Conservation (phyloP, 2,888 invertebrate genomes). For the Pristionchus maxplancki region DNA sequence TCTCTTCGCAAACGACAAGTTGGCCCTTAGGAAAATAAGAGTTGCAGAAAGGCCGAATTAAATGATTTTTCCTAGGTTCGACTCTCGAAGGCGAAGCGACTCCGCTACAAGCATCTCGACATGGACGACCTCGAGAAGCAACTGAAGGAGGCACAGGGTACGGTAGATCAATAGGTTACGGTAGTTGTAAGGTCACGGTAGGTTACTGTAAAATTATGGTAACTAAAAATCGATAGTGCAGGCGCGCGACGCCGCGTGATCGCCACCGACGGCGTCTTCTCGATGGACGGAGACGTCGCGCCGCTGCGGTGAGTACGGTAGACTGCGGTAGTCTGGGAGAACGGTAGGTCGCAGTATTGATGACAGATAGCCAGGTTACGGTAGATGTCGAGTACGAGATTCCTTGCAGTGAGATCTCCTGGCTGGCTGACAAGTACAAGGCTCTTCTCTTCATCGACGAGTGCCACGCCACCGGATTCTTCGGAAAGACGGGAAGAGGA, state of each 20-base stretch:
- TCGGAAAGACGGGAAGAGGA: constrained; percentile 90
- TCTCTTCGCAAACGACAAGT: too few relatives aligned
- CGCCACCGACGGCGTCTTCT: constrained; percentile 93
- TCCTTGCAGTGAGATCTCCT: constrained; percentile 83
- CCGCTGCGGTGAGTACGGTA: constrained; percentile 81
- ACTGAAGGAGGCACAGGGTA: constrained; percentile 83
- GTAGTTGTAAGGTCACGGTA: too few relatives aligned
- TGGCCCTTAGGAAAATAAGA: too few relatives aligned
- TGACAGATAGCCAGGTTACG: background rate
- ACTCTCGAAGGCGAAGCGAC: constrained; percentile 90
- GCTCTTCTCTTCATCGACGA: constrained; percentile 88
- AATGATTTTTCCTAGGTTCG: constrained; percentile 79
- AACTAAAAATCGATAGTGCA: constrained; percentile 54
- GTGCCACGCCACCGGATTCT: constrained; percentile 93
- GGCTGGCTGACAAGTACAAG: constrained; percentile 86
- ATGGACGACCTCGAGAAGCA: constrained; percentile 87
- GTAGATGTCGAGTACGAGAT: background rate
- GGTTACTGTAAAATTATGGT: background rate
- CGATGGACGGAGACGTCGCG: constrained; percentile 93
- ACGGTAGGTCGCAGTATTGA: too few relatives aligned
- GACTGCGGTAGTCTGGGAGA: too few relatives aligned
- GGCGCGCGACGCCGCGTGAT: constrained; percentile 85
- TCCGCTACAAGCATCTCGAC: constrained; percentile 89
- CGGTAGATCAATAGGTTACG: constrained; percentile 10
- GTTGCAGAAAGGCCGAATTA: background rate